Base-by-base conservation (phyloP, 2,888 invertebrate genomes). In the Agonum fuliginosum region DNA sequence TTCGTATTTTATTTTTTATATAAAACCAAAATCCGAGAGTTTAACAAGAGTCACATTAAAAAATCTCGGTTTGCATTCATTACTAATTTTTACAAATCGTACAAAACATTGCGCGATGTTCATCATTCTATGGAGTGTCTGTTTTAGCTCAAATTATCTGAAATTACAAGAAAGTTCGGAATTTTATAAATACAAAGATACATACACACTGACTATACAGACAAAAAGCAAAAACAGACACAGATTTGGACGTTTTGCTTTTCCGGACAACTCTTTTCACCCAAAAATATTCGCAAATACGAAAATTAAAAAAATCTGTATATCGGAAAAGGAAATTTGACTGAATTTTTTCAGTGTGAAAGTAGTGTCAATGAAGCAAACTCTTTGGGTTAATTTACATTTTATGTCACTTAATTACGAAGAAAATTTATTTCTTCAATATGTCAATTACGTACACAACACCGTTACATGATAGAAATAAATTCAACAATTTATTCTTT, bases 51-150 rank as follows among this genome's bases (percentile, higher is more conserved):
- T 70, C 46, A 46, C 43, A 70, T 70, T 46, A 62, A 46, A 70
- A 67, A 70, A 70, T 70, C 70, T 70, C 70, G 70, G 70, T 70
- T 70, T 70, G 46, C 43, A 70, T 70, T 30, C 12, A n/a, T 72
- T 72, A 17, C 51, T 72, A 54, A 72, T 72, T 72, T 72, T 54
- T 73, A 73, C 62, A 73, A 73, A 73, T 73, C 73, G 73, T 73
- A 73, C 62, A 73, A 73, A 73, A 73, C 73, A 73, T 73, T 73
- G 62, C 41, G 43, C 27, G 27, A 17, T 46, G 73, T 73, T 73
- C 73, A 73, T 73, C 73, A 73, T 73, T 73, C 70, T 70, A 70
- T 70, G 41, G n/a, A 12, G 43, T 70, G 70, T 70, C 70, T 70
- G 46, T 70, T 70, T 70, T 70, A 27, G 46, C 70, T 70, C 22